Evolutionary conservation across 2,888 invertebrate genomes (phyloP), one percentile per base, ranked within the genome.

Genomic region (Odontothrips loti): DNA sequence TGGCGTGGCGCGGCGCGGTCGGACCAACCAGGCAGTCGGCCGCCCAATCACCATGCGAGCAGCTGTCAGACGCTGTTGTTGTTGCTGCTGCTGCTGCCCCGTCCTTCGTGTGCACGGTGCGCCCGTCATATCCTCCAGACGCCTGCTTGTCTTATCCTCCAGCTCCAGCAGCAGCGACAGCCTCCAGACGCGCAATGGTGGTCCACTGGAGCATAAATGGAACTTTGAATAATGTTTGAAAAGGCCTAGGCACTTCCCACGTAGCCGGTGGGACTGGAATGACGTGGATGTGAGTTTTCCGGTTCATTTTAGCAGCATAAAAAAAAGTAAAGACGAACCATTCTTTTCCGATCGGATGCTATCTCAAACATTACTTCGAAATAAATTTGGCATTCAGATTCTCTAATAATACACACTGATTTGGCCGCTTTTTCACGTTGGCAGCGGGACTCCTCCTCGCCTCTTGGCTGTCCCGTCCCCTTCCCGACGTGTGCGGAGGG

Each of bases 1-100:
- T 75, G 68, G 27, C 63, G n/a, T n/a, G 63, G 63, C 68, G 68
- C 4, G 68, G 68, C 68, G 68, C 23, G 68, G 68, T 27, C 68
- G n/a, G 68, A 68, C 68, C 68, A 75, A 12, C 68, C 68, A 23
- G 12, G 58, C 51, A 12, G 51, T 10, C 15, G 68, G 11, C 68
- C 23, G 27, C 68, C 68, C 68, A 75, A 75, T 75, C 68, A 75
- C 23, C 68, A 75, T 75, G 27, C 68, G 68, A 75, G 68, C 68
- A 75, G 68, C 68, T 75, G 68, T 75, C 68, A 75, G 68, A 75
- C 68, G 27, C 23, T 43, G 34, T 43, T 43, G 34, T 43, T 43
- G 34, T 6, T 43, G n/a, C 58, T 58, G 58, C 58, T n/a, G 58
- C 15, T 4, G 68, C 68, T 9, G 68, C 27, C 23, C 11, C 68